Conservation (phyloP, 2,797 vertebrate genomes). For the Pipistrellus pygmaeus region DNA sequence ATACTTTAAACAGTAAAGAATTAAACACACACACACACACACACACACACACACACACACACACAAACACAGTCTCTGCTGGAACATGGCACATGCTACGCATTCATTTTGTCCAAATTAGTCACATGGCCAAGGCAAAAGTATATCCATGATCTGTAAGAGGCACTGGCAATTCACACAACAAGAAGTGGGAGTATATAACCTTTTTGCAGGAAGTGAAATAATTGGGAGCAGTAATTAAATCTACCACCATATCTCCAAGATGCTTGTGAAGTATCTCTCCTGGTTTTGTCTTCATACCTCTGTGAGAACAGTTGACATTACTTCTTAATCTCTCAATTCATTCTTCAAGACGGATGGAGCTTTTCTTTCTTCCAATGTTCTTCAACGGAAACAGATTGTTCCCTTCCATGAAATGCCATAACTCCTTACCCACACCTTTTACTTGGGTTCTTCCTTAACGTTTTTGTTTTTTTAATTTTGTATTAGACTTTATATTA, state of each 20-base stretch:
- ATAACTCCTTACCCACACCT: neutral
- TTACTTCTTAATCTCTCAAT: neutral
- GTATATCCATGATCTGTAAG: neutral
- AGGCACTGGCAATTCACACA: neutral
- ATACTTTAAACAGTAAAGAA: no score
- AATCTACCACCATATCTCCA: neutral
- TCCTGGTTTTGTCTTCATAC: neutral
- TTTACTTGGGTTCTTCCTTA: neutral
- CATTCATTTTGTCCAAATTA: neutral
- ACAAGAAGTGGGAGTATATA: neutral
- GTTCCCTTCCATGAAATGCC: neutral
- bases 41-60: no score
- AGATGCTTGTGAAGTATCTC: neutral
- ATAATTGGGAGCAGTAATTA: neutral
- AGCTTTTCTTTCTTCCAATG: neutral
- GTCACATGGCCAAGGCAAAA: neutral
- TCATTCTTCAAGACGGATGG: neutral
- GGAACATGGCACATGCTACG: neutral
- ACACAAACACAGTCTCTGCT: neutral
- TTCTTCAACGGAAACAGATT: neutral
- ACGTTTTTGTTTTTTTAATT: neutral
- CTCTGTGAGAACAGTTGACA: neutral
- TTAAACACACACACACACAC: no score
- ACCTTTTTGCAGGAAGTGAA: neutral
- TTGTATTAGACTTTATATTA: neutral